phyloP scores from a whole-genome alignment of 2,888 invertebrate genomes.

The Tetragonisca angustula region DNA sequence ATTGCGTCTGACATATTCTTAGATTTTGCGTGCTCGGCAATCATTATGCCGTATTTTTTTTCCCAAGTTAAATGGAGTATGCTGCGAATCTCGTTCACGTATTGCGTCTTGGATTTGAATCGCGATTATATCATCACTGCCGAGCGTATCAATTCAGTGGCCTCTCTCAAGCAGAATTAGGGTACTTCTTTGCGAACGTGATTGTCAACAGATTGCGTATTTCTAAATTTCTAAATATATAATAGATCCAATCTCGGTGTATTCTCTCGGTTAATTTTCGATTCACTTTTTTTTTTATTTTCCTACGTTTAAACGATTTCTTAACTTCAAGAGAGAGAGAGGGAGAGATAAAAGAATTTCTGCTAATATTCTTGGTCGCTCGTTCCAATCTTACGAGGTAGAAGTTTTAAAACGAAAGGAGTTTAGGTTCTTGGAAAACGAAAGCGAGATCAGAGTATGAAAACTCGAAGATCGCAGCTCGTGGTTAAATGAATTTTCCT shows the following conservation, averaged over 20 bases:
- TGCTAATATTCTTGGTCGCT: neutral
- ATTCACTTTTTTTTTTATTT: too few relatives aligned
- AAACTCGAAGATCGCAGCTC: neutral
- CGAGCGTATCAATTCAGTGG: too few relatives aligned
- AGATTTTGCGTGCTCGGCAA: neutral
- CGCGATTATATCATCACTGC: neutral
- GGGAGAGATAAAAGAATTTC: too few relatives aligned
- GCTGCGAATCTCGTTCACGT: slow-evolving; percentile 35
- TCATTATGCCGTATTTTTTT: neutral
- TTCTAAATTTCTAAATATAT: too few relatives aligned
- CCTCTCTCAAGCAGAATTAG: too few relatives aligned
- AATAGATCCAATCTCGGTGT: too few relatives aligned
- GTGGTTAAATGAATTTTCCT: slow-evolving; percentile 37
- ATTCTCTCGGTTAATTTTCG: too few relatives aligned
- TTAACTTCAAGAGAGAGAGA: too few relatives aligned
- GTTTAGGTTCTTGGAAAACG: neutral
- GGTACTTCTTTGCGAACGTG: too few relatives aligned
- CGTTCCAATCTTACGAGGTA: accelerated
- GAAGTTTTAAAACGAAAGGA: too few relatives aligned
- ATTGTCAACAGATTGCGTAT: too few relatives aligned
- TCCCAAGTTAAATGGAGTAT: neutral
- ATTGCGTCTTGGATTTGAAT: slow-evolving; percentile 59
- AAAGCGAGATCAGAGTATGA: neutral
- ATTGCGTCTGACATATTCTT: neutral
- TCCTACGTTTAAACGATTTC: too few relatives aligned